Evolutionary conservation across 1,140 invertebrate genomes (phyloP), one percentile per base, ranked within the genome.

Genomic region (Drosophila pruinosa): DNA sequence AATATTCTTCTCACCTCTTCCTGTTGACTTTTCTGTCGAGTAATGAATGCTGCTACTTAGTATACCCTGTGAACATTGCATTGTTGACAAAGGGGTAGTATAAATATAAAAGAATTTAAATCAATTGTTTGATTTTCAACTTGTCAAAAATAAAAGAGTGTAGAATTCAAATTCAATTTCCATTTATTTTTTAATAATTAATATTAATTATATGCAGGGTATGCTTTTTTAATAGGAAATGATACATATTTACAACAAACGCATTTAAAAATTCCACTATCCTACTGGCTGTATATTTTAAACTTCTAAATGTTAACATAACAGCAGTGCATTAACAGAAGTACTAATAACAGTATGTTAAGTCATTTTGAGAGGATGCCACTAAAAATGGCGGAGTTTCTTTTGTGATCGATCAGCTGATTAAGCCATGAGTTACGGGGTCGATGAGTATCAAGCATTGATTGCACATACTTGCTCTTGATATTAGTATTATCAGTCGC

Each of bases 331-430:
- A n/a, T n/a, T n/a, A n/a, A 4, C 31, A 8, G 14, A 17, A 38
- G 8, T 22, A 22, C n/a, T 19, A 15, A 14, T 38, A 38, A 15
- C 36, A 38, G 12, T 38, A 14, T 38, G n/a, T 15, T 12, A 15
- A 15, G 3, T 10, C 3, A 17, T 0, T 48, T 8, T 4, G n/a
- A 7, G n/a, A 48, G 45, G 45, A 45, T 22, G 12, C 43, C 4
- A 4, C 12, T 12, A 4, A 6, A 14, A 34, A 12, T 10, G 12
- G 0, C 4, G 7, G 10, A 41, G 7, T 28, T 34, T 17, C 28
- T 45, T 17, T 22, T 36, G 6, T 56, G 28, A 64, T 64, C 62
- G 28, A 64, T 64, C 62, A 54, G 39, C 8, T 19, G 19, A 17
- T 12, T 2, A n/a, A 12, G 21, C 19, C 50, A 34, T 56, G 39